Percentiles rank a stretch among this genome's conserved stretches.
phyloP scores from a whole-genome alignment of 2,113 vertebrate species.

The Phainopepla nitens region DNA sequence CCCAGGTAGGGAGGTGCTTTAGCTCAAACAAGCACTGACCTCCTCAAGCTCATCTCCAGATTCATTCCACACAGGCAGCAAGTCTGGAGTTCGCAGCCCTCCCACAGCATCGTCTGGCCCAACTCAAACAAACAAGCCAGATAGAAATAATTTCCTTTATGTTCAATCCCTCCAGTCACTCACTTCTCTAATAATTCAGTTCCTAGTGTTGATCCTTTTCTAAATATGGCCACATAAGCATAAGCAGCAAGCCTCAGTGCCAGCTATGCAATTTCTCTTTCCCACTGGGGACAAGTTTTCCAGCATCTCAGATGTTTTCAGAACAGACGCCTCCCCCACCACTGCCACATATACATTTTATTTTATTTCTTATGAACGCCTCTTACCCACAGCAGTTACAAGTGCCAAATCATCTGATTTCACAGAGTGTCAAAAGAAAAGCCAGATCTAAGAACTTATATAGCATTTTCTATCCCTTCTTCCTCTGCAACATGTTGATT shows the following conservation, averaged over 20 bases:
- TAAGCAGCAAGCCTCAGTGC: background rate
- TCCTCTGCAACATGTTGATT: background rate
- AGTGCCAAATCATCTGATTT: slow-evolving; percentile 49
- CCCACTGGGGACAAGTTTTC: slow-evolving; percentile 36
- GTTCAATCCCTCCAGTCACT: background rate
- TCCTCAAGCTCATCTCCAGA: background rate
- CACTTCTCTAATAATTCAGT: background rate
- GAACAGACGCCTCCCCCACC: slow-evolving; percentile 40
- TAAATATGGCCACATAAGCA: slow-evolving; percentile 9
- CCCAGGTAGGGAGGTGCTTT: background rate
- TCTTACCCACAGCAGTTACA: slow-evolving; percentile 25
- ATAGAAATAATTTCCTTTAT: background rate
- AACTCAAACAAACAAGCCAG: background rate
- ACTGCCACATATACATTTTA: slow-evolving; percentile 34
- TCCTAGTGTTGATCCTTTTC: slow-evolving; percentile 19
- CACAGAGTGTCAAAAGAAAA: slow-evolving; percentile 28
- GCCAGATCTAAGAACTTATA: slow-evolving; percentile 27
- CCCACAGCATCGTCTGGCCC: background rate
- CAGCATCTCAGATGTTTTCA: slow-evolving; percentile 49
- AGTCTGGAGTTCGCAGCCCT: background rate
- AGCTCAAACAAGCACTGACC: background rate
- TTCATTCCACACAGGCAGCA: background rate
- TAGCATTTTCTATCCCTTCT: background rate
- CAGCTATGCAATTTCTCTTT: slow-evolving; percentile 30
- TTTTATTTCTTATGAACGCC: slow-evolving; percentile 50